Percentiles rank a stretch among this genome's conserved stretches.
Evolutionary conservation across 2,113 vertebrate genomes (phyloP).

Genomic region (Rhizomys pruinosus): DNA sequence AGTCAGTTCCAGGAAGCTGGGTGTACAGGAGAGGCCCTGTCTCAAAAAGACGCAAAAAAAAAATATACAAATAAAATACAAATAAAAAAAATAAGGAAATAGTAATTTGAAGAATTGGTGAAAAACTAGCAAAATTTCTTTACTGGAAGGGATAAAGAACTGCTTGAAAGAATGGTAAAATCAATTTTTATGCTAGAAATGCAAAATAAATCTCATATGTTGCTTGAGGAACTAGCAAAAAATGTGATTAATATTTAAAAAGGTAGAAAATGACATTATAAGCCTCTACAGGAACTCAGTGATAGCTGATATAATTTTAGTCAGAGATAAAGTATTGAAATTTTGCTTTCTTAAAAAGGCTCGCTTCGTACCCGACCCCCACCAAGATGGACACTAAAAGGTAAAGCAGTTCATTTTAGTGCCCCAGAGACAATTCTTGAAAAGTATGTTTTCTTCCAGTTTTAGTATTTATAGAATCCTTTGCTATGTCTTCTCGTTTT

Average conservation of each 20-base stretch:
- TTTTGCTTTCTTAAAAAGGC: slow-evolving; percentile 40
- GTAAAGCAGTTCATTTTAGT: neutral
- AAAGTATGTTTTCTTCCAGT: neutral
- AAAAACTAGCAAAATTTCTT: neutral
- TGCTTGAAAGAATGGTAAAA: neutral
- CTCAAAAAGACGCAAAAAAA: too few relatives aligned
- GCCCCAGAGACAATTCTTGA: neutral
- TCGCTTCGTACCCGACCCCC: too few relatives aligned
- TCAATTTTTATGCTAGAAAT: neutral
- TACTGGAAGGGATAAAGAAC: neutral
- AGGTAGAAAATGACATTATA: neutral
- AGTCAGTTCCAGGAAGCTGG: too few relatives aligned
- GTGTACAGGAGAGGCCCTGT: too few relatives aligned
- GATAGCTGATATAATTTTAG: neutral
- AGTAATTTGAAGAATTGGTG: slow-evolving; percentile 16
- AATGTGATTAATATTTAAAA: slow-evolving; percentile 10
- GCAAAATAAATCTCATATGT: neutral
- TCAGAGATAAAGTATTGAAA: neutral
- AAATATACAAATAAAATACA: too few relatives aligned
- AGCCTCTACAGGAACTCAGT: neutral
- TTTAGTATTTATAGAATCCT: neutral
- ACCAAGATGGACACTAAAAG: neutral
- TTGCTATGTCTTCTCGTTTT: neutral
- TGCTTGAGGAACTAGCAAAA: neutral
- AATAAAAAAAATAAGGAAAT: too few relatives aligned